Percentiles rank a stretch among this genome's conserved stretches.
phyloP scores from a whole-genome alignment of 2,797 vertebrate genomes.

The Anolis apletophallus region DNA sequence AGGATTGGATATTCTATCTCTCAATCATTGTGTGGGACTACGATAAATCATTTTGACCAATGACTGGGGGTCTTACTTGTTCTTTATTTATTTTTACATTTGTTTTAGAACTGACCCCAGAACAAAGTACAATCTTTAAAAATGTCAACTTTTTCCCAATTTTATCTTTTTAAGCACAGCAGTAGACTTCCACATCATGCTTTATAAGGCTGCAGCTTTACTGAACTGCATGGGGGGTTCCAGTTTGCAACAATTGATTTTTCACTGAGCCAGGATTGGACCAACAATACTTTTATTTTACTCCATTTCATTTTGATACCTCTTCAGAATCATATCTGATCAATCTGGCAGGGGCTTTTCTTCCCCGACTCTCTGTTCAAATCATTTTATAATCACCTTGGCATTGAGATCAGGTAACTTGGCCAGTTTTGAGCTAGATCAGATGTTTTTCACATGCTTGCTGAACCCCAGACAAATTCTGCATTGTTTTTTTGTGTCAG shows the following conservation, averaged over 20 bases:
- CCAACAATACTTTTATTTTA: constrained; percentile 23
- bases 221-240: constrained; percentile 66
- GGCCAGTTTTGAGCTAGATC: constrained; percentile 79
- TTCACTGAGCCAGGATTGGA: constrained; percentile 61
- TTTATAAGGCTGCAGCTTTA: constrained; percentile 52
- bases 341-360: constrained; percentile 66
- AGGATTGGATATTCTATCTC: too few relatives aligned
- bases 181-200: constrained; percentile 61
- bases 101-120: neutral
- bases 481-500: constrained; percentile 82
- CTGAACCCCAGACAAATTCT: constrained; percentile 83
- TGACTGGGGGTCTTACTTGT: neutral
- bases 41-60: too few relatives aligned
- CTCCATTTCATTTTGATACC: constrained; percentile 9
- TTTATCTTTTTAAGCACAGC: neutral
- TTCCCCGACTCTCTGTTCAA: constrained; percentile 68
- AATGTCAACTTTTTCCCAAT: neutral
- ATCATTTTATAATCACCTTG: constrained; percentile 79
- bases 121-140: neutral
- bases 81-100: neutral
- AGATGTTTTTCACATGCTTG: constrained; percentile 82
- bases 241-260: constrained; percentile 64
- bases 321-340: constrained; percentile 75
- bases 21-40: too few relatives aligned
- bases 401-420: constrained; percentile 77